phyloP scores from a whole-genome alignment of 2,888 invertebrate species.

The Drosophila maculinotata region DNA sequence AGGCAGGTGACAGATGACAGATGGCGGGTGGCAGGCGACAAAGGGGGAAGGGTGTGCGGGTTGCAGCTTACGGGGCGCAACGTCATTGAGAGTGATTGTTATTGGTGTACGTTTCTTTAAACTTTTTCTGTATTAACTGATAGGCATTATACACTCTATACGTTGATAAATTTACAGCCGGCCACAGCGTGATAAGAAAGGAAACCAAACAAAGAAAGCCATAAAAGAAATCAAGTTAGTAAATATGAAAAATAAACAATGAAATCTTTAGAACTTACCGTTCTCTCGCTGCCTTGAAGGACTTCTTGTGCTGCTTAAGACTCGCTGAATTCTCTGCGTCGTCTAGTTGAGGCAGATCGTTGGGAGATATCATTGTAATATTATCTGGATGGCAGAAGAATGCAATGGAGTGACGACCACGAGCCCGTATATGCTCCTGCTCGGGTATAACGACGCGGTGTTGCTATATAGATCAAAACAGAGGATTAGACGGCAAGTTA shows the following conservation, averaged over 20 bases:
- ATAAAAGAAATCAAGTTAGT: slow-evolving; percentile 75
- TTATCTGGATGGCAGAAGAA: slow-evolving; percentile 91
- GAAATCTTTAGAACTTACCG: slow-evolving; percentile 71
- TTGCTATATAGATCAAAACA: slow-evolving; percentile 84
- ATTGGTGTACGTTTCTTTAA: slow-evolving; percentile 89
- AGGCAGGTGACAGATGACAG: slow-evolving; percentile 46
- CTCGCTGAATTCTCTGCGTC: slow-evolving; percentile 74
- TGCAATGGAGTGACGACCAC: slow-evolving; percentile 91
- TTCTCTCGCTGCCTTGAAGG: slow-evolving; percentile 85
- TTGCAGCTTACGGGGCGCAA: slow-evolving; percentile 8
- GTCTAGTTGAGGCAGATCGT: slow-evolving; percentile 83
- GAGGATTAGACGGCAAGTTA: background rate
- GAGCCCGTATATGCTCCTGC: slow-evolving; percentile 87
- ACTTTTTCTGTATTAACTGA: slow-evolving; percentile 89
- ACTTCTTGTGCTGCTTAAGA: slow-evolving; percentile 84
- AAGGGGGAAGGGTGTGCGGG: slow-evolving; percentile 5
- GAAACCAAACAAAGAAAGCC: slow-evolving; percentile 45
- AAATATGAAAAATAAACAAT: background rate
- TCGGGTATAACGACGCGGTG: slow-evolving; percentile 91
- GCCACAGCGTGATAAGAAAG: slow-evolving; percentile 31
- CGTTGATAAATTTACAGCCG: slow-evolving; percentile 32
- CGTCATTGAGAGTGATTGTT: slow-evolving; percentile 74
- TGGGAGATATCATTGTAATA: slow-evolving; percentile 84
- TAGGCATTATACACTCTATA: slow-evolving; percentile 89
- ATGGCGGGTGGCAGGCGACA: slow-evolving; percentile 9